Evolutionary conservation across 2,797 vertebrate genomes (phyloP).

Genomic region (Petrocephalus sullivani): DNA sequence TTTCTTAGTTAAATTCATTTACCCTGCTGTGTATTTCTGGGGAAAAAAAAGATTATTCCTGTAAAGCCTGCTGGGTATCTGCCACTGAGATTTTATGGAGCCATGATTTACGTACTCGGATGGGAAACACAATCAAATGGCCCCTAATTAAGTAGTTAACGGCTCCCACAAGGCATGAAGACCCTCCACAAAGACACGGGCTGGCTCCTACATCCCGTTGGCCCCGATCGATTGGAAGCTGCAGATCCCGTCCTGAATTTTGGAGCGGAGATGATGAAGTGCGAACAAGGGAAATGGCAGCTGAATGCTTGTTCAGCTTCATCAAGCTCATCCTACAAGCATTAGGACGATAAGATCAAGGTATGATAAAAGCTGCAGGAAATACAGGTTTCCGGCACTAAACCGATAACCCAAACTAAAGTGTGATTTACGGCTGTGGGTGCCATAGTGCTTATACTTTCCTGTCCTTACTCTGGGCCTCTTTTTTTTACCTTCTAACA

Average conservation of each 20-base stretch:
- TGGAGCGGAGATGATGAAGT: not conserved
- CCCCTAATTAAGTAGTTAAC: not conserved
- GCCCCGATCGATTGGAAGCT: not conserved
- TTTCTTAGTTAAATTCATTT: slow-evolving; percentile 11
- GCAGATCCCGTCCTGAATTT: not conserved
- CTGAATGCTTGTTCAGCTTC: not conserved
- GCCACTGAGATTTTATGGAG: not conserved
- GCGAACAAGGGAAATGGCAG: not conserved
- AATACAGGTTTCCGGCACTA: not conserved
- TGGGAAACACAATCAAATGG: not conserved
- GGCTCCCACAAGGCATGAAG: not conserved
- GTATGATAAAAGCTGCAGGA: not conserved
- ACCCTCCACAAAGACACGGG: not conserved
- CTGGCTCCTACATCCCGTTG: not conserved
- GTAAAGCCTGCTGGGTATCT: not conserved
- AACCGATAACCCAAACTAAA: not conserved
- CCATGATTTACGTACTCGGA: not conserved
- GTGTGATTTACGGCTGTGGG: not conserved
- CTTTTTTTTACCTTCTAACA: not conserved
- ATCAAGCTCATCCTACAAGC: not conserved
- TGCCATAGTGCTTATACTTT: not conserved
- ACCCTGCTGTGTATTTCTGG: not conserved
- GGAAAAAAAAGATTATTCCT: not conserved
- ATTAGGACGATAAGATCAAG: not conserved
- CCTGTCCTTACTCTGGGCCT: not conserved